Evolutionary conservation across 2,797 vertebrate genomes (phyloP).

Genomic region (Rhincodon typus): DNA sequence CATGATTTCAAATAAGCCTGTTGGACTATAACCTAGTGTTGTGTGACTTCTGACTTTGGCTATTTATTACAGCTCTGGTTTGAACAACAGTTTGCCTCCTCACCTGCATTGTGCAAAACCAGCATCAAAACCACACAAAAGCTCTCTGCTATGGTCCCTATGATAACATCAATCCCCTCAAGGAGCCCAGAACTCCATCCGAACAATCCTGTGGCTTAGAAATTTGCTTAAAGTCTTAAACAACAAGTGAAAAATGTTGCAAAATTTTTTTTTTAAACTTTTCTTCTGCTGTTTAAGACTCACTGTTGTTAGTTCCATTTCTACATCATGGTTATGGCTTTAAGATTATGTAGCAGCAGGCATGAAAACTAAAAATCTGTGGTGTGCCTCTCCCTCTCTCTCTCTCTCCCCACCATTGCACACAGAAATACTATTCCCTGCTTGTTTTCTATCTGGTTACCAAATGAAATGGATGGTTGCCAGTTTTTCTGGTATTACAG

Average conservation of each 20-base stretch:
- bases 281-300: not conserved
- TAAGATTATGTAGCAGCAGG: not conserved
- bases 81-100: not conserved
- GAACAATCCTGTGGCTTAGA: not conserved
- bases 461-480: too few relatives aligned
- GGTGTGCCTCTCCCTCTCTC: not conserved
- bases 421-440: not conserved
- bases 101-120: not conserved
- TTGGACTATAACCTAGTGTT: too few relatives aligned
- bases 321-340: not conserved
- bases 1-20: too few relatives aligned
- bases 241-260: not conserved
- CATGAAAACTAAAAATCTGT: not conserved
- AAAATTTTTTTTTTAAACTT: not conserved
- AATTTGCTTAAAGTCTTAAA: not conserved
- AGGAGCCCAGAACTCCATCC: not conserved
- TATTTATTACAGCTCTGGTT: not conserved
- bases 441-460: not conserved
- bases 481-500: not conserved
- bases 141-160: not conserved
- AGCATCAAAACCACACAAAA: not conserved
- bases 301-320: not conserved
- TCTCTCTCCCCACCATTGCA: not conserved
- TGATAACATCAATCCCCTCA: not conserved
- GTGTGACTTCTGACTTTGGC: not conserved